Percentiles rank a stretch among this genome's conserved stretches.
Evolutionary conservation across 1,140 invertebrate genomes (phyloP).

Genomic region (Trachymyrmex cornetzi): DNA sequence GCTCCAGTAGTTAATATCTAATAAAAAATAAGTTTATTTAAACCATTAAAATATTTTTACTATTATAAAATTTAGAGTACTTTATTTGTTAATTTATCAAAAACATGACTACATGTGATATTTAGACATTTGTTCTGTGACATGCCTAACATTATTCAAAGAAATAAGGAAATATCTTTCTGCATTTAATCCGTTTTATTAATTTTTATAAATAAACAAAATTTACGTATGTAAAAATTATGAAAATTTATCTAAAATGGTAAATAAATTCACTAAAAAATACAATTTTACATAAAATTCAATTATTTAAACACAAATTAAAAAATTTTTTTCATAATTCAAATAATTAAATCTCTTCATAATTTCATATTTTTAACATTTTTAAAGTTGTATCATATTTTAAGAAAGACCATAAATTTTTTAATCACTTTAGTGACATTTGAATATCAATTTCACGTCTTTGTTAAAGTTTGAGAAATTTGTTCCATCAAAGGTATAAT

Average conservation of each 20-base stretch:
- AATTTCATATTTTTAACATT: neutral
- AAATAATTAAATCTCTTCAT: neutral
- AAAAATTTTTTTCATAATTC: conserved; percentile 10
- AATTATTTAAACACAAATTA: neutral
- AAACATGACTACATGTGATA: neutral
- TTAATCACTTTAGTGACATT: neutral
- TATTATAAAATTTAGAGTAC: neutral
- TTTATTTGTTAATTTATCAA: neutral
- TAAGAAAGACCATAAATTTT: neutral
- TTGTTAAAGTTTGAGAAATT: neutral
- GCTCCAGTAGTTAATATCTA: neutral
- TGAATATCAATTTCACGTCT: neutral
- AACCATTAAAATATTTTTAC: conserved; percentile 3
- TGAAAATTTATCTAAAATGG: neutral
- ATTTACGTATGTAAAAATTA: neutral
- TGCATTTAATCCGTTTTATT: neutral
- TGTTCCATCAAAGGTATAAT: neutral
- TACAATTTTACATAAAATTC: neutral
- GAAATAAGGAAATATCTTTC: conserved; percentile 2
- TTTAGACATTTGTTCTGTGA: neutral
- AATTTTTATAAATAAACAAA: conserved; percentile 12
- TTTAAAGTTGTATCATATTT: neutral
- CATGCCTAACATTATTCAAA: neutral
- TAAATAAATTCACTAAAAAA: neutral
- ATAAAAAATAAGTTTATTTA: conserved; percentile 1